Conservation (phyloP, 2,797 vertebrate species). For the Sebastes cheni region DNA sequence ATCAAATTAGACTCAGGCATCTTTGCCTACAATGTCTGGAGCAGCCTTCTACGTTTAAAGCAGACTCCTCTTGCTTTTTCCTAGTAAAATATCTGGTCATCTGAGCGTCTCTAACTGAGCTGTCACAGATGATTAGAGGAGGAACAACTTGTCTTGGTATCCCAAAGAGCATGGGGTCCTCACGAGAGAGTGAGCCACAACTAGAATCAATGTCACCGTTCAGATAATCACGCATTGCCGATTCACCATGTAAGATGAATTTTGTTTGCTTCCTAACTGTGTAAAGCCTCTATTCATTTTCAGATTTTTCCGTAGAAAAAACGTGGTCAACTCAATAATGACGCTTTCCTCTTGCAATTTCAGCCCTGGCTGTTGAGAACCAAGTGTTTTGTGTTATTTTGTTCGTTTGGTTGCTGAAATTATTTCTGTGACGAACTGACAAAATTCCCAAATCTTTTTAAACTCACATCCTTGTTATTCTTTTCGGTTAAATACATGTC, state of each 20-base stretch:
- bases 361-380: conserved; percentile 36
- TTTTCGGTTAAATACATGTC: no score
- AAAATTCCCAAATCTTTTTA: conserved; percentile 8
- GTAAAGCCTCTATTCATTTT: conserved; percentile 82
- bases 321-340: conserved; percentile 65
- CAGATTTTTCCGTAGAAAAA: conserved; percentile 58
- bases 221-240: conserved; percentile 77
- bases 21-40: conserved; percentile 45
- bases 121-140: conserved; percentile 82
- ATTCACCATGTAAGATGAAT: conserved; percentile 86
- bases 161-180: conserved; percentile 81
- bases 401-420: conserved; percentile 24
- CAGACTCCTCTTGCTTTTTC: conserved; percentile 51
- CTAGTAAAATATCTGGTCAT: conserved; percentile 79
- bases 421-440: conserved; percentile 41
- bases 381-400: conserved; percentile 32
- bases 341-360: conserved; percentile 58
- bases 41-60: conserved; percentile 46
- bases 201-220: conserved; percentile 82
- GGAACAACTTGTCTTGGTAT: conserved; percentile 80
- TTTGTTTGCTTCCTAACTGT: conserved; percentile 78
- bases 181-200: conserved; percentile 78
- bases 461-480: no score
- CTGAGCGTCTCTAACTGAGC: conserved; percentile 79
- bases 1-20: conserved; percentile 59